Conservation (phyloP, 2,888 invertebrate species). For the Chymomyza caudatula region DNA sequence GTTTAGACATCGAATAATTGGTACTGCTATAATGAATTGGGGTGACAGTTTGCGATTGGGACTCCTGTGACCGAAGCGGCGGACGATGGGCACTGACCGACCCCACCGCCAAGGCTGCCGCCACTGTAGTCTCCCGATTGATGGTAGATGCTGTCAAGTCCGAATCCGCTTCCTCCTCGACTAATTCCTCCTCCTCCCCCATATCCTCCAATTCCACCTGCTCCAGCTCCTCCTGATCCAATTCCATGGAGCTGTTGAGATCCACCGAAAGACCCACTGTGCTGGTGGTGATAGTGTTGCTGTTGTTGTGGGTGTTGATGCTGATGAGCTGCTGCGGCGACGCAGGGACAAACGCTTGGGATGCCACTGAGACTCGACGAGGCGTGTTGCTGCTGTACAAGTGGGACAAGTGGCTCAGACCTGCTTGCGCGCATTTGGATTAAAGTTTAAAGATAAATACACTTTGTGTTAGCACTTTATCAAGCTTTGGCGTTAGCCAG, state of each 20-base stretch:
- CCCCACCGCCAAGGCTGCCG: slow-evolving; percentile 67
- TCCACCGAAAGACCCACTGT: slow-evolving; percentile 77
- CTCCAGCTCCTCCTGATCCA: slow-evolving; percentile 76
- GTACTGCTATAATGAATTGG: slow-evolving; percentile 79
- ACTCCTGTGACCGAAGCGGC: slow-evolving; percentile 77
- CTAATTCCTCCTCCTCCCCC: slow-evolving; percentile 76
- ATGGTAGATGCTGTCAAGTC: slow-evolving; percentile 80
- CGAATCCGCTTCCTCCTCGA: slow-evolving; percentile 78
- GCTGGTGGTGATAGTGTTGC: slow-evolving; percentile 76
- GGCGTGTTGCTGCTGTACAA: slow-evolving; percentile 78
- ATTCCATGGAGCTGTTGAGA: slow-evolving; percentile 79
- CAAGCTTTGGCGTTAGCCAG: neutral
- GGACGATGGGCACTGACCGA: slow-evolving; percentile 76
- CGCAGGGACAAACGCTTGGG: slow-evolving; percentile 78
- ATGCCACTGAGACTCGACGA: slow-evolving; percentile 78
- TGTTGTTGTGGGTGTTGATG: slow-evolving; percentile 74
- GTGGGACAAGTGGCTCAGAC: slow-evolving; percentile 79
- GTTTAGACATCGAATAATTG: slow-evolving; percentile 79
- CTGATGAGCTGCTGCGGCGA: slow-evolving; percentile 76
- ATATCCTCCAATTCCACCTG: slow-evolving; percentile 68
- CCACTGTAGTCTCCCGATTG: slow-evolving; percentile 79
- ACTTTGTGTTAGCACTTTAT: slow-evolving; percentile 24
- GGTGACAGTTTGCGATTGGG: slow-evolving; percentile 77
- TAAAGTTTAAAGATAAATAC: slow-evolving; percentile 15
- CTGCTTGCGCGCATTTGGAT: slow-evolving; percentile 56